Evolutionary conservation across 2,113 vertebrate genomes (phyloP), one percentile per base, ranked within the genome.

Genomic region (Alligator sinensis): DNA sequence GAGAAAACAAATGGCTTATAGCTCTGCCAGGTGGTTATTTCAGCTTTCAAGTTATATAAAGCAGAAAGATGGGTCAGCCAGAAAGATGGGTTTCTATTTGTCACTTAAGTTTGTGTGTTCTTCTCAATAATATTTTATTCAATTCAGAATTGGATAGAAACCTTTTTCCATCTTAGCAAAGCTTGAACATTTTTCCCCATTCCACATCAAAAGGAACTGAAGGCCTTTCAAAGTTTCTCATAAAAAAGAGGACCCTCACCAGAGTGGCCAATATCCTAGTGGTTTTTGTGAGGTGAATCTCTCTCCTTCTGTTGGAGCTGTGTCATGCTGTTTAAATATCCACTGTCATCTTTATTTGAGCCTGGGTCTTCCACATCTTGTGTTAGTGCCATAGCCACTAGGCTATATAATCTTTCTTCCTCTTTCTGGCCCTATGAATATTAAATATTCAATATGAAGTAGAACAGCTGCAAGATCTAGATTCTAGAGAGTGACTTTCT

Each of bases 311-410:
- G 7, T 28, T 72, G 68, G 30, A 88, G n/a, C 79, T 82, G 12
- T 76, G 66, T 60, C 77, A 55, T 47, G 47, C 5, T 86, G 86
- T 87, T 90, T 86, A 88, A 68, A 77, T 85, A 84, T 82, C 4
- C 58, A 30, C 5, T 2, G 66, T 88, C 74, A 27, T 58, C 60
- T 24, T 66, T 66, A 28, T 92, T 11, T 17, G 68, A 30, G 59
- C n/a, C 66, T 82, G 47, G 22, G n/a, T 87, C 90, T 92, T 77
- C 87, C 91, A 76, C 62, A 55, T 94, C 91, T 63, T 89, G 75
- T 55, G 57, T 80, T 84, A 95, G 91, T 47, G 47, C 47, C 38
- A 8, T 38, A 38, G 38, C 38, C 47, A 47, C 47, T 47, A 47
- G 47, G 47, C 47, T 47, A 47, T 47, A 47, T 47, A 47, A 47